Evolutionary conservation across 2,888 invertebrate genomes (phyloP).

Genomic region (Eutolmus rufibarbis): DNA sequence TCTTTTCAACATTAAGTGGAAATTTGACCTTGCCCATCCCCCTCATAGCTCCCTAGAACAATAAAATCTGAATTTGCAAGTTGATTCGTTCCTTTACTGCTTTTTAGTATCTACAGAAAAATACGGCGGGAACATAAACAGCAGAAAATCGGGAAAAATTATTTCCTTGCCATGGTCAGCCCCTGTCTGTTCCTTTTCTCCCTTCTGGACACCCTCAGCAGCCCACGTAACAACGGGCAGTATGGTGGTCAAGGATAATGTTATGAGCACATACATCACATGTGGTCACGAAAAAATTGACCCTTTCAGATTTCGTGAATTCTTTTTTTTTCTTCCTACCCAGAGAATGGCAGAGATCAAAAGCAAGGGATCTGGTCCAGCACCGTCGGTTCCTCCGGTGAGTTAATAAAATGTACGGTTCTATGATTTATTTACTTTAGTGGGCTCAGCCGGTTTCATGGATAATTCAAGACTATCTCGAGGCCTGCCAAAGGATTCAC

Average conservation of each 20-base stretch:
- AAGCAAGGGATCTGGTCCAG: neutral
- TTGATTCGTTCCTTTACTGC: neutral
- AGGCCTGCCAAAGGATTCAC: conserved; percentile 1
- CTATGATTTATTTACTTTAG: conserved; percentile 27
- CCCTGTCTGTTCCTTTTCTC: neutral
- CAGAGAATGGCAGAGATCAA: neutral
- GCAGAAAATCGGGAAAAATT: neutral
- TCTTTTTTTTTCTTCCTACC: neutral
- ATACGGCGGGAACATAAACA: neutral
- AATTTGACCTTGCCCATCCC: neutral
- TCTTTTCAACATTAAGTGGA: neutral
- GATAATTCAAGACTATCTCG: conserved; percentile 6
- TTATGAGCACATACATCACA: conserved; percentile 7
- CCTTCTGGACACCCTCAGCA: neutral
- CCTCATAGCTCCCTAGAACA: neutral
- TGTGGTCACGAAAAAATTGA: conserved; percentile 8
- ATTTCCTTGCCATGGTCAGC: neutral
- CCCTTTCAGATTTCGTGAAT: neutral
- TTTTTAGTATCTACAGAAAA: neutral
- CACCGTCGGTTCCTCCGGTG: neutral
- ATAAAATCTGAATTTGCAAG: neutral
- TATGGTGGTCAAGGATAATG: neutral
- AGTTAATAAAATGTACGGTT: neutral
- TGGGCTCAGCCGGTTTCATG: neutral
- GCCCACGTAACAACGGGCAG: neutral